phyloP scores from a whole-genome alignment of 2,113 vertebrate species.

The Callopanchax toddi region DNA sequence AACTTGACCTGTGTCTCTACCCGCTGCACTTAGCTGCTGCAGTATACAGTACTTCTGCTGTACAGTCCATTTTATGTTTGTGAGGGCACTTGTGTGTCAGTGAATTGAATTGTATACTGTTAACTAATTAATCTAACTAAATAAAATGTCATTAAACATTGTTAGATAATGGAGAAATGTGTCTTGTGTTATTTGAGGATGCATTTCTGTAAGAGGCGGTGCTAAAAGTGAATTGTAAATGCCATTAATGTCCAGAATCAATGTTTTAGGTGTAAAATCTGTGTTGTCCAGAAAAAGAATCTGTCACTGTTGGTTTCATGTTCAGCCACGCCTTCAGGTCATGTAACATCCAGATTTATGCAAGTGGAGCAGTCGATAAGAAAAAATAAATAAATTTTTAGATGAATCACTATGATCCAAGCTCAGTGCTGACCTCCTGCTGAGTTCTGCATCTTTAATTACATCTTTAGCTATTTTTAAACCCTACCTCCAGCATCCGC shows the following conservation, averaged over 20 bases:
- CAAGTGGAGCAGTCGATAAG: conserved; percentile 54
- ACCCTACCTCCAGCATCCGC: conserved; percentile 17
- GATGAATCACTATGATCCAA: conserved; percentile 8
- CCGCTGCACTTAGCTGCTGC: conserved; percentile 69
- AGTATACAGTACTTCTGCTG: conserved; percentile 74
- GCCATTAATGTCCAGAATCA: too few species aligned
- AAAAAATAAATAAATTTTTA: conserved; percentile 27
- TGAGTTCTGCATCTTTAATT: conserved; percentile 61
- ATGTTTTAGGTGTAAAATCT: too few species aligned
- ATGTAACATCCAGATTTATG: conserved; percentile 40
- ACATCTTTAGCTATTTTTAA: conserved; percentile 67
- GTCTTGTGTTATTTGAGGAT: conserved; percentile 41
- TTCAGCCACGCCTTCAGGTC: background rate
- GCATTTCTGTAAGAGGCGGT: background rate
- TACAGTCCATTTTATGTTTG: conserved; percentile 83
- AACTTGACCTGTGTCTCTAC: conserved; percentile 72
- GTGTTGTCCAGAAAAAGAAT: background rate
- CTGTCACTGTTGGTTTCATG: background rate
- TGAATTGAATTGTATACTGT: conserved; percentile 85
- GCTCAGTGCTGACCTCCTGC: conserved; percentile 9
- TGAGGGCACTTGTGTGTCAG: conserved; percentile 82
- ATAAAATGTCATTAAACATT: conserved; percentile 81
- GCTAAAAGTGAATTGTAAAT: too few species aligned
- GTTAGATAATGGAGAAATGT: conserved; percentile 72
- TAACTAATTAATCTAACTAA: conserved; percentile 81